A percentile compares a stretch with the other conserved stretches of the same genome.
Evolutionary conservation across 64 coral and sea anemone genomes (phyloP).

Genomic region (Montipora efflorescens): DNA sequence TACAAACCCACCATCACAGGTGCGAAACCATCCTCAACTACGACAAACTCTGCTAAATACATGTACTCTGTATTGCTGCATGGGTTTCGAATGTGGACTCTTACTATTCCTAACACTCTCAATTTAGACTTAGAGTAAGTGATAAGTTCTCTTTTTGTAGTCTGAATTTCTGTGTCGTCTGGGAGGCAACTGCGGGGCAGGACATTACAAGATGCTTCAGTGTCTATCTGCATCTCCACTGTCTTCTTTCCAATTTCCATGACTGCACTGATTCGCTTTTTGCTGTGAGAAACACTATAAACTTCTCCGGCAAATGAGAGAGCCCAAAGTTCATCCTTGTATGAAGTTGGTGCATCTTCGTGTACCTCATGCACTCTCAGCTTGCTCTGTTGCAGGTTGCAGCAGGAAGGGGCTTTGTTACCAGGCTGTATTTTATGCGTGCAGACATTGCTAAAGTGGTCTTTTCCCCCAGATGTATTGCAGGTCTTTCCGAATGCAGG

Average conservation of each 20-base stretch:
- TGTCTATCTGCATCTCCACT: conserved; percentile 6
- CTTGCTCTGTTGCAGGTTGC: not conserved
- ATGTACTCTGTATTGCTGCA: not conserved
- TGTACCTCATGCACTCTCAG: not conserved
- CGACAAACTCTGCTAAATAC: conserved; percentile 2
- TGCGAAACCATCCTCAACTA: conserved; percentile 2
- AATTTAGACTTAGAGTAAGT: conserved; percentile 12
- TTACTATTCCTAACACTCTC: not conserved
- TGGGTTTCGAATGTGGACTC: conserved; percentile 15
- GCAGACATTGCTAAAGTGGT: too few species aligned
- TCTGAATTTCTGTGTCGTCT: not conserved
- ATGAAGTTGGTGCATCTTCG: not conserved
- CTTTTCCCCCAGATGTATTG: too few species aligned
- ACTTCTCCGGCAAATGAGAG: not conserved
- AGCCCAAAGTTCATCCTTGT: not conserved
- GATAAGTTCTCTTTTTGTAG: not conserved
- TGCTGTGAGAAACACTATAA: not conserved
- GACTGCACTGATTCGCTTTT: conserved; percentile 15
- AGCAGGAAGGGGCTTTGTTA: not conserved
- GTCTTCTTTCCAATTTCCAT: conserved; percentile 31
- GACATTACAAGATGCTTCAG: conserved; percentile 44
- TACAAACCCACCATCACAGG: not conserved
- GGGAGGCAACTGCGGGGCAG: not conserved
- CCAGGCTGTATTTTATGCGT: too few species aligned
- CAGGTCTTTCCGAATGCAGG: too few species aligned